Evolutionary conservation across 2,113 vertebrate species (phyloP).

Genomic region (Phalacrocorax aristotelis): DNA sequence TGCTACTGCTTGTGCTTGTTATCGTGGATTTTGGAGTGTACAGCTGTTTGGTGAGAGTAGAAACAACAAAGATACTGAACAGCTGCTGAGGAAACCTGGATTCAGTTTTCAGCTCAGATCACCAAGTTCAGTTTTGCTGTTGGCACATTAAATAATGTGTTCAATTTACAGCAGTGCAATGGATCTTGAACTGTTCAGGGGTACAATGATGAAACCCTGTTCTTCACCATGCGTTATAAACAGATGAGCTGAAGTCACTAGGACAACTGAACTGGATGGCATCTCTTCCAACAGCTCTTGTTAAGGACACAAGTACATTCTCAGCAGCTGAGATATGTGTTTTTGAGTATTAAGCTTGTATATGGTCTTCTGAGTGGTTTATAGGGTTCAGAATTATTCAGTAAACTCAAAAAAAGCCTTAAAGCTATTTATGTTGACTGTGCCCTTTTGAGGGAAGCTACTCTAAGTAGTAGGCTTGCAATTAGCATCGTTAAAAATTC

Average conservation of each 20-base stretch:
- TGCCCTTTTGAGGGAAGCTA: background rate
- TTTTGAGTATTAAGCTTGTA: background rate
- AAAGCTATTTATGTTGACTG: constrained; percentile 12
- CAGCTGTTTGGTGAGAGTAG: background rate
- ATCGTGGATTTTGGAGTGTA: background rate
- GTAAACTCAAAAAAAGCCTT: background rate
- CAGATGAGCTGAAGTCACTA: background rate
- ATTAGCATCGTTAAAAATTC: constrained; percentile 38
- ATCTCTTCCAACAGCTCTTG: background rate
- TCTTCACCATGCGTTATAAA: background rate
- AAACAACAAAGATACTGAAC: background rate
- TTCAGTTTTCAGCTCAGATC: background rate
- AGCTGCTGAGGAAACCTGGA: background rate
- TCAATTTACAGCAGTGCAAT: background rate
- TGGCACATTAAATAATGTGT: background rate
- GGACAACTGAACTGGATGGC: background rate
- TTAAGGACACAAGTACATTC: background rate
- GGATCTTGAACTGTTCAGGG: background rate
- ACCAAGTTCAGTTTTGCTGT: background rate
- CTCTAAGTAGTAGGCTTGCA: background rate
- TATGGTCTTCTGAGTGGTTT: background rate
- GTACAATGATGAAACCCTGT: background rate
- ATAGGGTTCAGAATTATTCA: background rate
- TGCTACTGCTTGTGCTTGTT: background rate
- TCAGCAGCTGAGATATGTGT: background rate